These are phyloP conservation scores for Hyles lineata DNA, from an alignment of 2,888 invertebrate genomes.

Conservation along the genomic window DNA sequence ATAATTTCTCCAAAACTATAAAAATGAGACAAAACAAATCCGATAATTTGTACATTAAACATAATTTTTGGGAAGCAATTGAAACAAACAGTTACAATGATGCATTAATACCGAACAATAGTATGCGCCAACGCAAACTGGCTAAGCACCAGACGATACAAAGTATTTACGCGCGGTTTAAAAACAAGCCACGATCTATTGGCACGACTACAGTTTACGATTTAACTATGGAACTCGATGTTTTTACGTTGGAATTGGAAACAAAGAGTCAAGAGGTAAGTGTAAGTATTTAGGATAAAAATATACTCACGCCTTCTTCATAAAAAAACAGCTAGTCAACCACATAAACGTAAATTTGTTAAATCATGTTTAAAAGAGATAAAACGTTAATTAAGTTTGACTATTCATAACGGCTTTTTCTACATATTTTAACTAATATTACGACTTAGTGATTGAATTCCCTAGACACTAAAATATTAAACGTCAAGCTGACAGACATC, in stretches of 20 bases:
- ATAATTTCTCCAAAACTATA: not conserved
- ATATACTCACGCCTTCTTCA: no score
- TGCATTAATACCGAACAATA: slow-evolving; percentile 48
- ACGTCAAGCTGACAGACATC: no score
- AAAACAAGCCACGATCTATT: slow-evolving; percentile 19
- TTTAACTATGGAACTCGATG: slow-evolving; percentile 3
- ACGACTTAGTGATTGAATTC: no score
- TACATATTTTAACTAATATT: no score
- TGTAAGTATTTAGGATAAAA: no score
- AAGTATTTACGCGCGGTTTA: slow-evolving; percentile 15
- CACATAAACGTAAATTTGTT: no score
- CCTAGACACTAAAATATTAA: no score
- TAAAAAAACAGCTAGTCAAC: no score
- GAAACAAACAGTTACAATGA: slow-evolving; percentile 48
- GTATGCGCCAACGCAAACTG: slow-evolving; percentile 35
- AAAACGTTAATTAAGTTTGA: no score
- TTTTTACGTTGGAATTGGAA: not conserved
- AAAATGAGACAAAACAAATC: not conserved
- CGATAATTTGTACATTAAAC: not conserved
- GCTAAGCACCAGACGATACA: slow-evolving; percentile 43
- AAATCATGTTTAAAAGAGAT: no score
- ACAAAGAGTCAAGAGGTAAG: not conserved
- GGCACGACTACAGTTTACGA: slow-evolving; percentile 12
- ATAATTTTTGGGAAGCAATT: slow-evolving; percentile 22
- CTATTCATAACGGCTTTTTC: no score